Conservation (phyloP, 1,140 invertebrate genomes). For the Anadara kagoshimensis region DNA sequence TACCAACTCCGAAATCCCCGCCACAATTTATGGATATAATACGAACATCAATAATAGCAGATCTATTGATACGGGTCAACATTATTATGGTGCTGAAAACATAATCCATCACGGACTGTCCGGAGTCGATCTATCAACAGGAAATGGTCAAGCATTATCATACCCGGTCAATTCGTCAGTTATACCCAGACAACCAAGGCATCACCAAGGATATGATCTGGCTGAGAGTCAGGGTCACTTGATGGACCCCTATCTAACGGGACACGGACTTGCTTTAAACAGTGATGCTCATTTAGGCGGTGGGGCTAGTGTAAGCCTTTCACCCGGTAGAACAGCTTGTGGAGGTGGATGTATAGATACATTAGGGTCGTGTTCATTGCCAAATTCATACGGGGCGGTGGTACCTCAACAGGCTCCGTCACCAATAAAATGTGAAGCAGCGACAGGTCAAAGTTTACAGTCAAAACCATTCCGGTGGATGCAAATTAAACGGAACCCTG, state of each 20-base stretch:
- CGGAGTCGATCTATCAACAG: conserved; percentile 51
- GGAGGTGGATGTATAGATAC: conserved; percentile 49
- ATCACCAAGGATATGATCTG: conserved; percentile 47
- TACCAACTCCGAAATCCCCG: conserved; percentile 50
- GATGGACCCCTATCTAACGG: conserved; percentile 47
- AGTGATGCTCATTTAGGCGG: conserved; percentile 45
- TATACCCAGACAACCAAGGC: conserved; percentile 47
- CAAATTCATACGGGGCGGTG: conserved; percentile 48
- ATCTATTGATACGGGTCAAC: conserved; percentile 62
- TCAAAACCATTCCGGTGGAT: conserved; percentile 68
- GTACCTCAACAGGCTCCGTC: conserved; percentile 50
- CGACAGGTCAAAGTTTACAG: conserved; percentile 50
- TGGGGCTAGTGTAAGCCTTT: conserved; percentile 40
- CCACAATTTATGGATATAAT: conserved; percentile 56
- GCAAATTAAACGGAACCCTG: conserved; percentile 66
- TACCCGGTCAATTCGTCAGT: conserved; percentile 49
- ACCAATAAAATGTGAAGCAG: conserved; percentile 58
- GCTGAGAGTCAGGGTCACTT: conserved; percentile 49
- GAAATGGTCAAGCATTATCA: conserved; percentile 48
- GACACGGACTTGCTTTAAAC: conserved; percentile 41
- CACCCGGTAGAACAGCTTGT: conserved; percentile 46
- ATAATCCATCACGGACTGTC: conserved; percentile 40
- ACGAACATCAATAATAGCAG: conserved; percentile 49
- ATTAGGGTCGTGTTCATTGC: conserved; percentile 51
- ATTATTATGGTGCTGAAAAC: conserved; percentile 56